Evolutionary conservation across 2,113 vertebrate genomes (phyloP).

Genomic region (Anoura caudifer): DNA sequence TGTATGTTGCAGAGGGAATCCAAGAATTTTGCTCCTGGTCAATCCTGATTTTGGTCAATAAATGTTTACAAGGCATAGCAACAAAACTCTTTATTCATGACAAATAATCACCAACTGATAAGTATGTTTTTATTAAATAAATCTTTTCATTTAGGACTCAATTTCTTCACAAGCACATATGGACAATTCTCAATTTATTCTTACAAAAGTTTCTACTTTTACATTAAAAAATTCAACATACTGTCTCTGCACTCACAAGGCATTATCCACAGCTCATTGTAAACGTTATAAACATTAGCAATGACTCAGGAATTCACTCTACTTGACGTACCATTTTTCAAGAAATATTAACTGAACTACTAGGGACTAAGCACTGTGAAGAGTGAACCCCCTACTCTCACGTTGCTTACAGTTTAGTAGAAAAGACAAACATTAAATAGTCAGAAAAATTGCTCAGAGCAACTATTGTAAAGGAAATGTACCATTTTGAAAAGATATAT

Average conservation of each 20-base stretch:
- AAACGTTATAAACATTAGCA: neutral
- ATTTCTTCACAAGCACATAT: neutral
- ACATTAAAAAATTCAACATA: neutral
- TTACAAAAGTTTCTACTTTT: neutral
- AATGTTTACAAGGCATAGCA: neutral
- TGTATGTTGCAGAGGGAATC: neutral
- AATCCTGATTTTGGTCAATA: neutral
- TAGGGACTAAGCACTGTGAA: neutral
- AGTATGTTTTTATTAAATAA: neutral
- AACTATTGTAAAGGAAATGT: neutral
- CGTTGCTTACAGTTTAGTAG: neutral
- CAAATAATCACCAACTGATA: neutral
- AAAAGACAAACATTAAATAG: neutral
- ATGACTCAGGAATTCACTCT: neutral
- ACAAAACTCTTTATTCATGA: neutral
- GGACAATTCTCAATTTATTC: neutral
- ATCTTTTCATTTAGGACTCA: neutral
- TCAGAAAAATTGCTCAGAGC: neutral
- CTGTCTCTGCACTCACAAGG: neutral
- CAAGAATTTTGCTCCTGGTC: neutral
- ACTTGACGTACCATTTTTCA: neutral
- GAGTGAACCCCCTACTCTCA: neutral
- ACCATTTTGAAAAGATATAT: neutral
- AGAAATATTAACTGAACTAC: neutral
- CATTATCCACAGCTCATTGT: neutral